Evolutionary conservation across 2,113 vertebrate genomes (phyloP).

Genomic region (Urocolius indicus): DNA sequence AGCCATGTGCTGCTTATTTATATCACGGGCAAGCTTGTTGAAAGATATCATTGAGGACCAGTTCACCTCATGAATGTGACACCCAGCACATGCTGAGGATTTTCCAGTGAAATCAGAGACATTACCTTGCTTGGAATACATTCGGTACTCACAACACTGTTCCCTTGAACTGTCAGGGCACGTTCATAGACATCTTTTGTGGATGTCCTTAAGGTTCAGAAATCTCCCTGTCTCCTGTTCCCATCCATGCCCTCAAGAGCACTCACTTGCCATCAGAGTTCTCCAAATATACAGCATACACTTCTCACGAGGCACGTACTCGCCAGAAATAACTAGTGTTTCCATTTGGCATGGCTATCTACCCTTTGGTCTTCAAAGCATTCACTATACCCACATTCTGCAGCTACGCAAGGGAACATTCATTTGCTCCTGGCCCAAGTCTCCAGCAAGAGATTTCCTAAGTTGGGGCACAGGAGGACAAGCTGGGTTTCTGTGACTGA

Average conservation of each 20-base stretch:
- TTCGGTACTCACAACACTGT: background rate
- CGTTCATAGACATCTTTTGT: background rate
- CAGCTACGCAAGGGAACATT: background rate
- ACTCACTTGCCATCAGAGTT: background rate
- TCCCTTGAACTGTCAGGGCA: background rate
- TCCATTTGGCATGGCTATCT: conserved; percentile 5
- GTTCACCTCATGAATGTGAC: background rate
- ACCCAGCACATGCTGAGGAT: background rate
- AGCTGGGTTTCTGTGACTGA: background rate
- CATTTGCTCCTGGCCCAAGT: conserved; percentile 19
- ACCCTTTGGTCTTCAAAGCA: conserved; percentile 42
- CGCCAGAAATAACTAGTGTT: conserved; percentile 53
- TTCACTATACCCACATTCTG: background rate
- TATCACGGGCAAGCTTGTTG: background rate
- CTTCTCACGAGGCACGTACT: conserved; percentile 4
- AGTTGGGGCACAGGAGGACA: conserved; percentile 21
- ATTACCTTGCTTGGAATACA: background rate
- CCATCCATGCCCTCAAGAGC: background rate
- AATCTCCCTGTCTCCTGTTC: background rate
- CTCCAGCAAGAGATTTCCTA: conserved; percentile 27
- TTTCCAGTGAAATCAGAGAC: background rate
- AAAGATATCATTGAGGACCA: background rate
- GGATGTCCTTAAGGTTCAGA: background rate
- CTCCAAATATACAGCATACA: conserved; percentile 27
- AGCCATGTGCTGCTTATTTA: background rate